Percentiles rank a stretch among this genome's conserved stretches.
These are phyloP conservation scores for Gymnocheta viridis DNA, from an alignment of 2,888 invertebrate species.

Conservation along the genomic window DNA sequence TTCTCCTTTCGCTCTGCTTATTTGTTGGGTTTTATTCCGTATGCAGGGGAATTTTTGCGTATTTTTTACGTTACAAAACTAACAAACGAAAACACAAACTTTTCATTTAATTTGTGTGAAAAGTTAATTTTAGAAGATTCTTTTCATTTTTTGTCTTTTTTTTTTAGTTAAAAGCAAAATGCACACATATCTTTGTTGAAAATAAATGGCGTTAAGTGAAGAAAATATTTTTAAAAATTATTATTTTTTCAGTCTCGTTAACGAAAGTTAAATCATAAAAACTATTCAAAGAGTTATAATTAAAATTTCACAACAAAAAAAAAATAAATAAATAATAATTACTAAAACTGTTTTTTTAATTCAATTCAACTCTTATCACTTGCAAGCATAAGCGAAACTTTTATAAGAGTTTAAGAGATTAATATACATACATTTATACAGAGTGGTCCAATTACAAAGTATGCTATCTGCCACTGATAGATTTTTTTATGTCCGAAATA, in stretches of 20 bases:
- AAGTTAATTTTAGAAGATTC: slow-evolving; percentile 66
- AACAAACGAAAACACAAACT: slow-evolving; percentile 58
- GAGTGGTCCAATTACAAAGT: no score
- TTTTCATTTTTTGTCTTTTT: slow-evolving; percentile 19
- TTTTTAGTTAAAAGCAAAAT: not conserved
- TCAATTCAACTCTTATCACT: slow-evolving; percentile 25
- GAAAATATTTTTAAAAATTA: slow-evolving; percentile 40
- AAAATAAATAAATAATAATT: not conserved
- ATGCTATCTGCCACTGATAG: no score
- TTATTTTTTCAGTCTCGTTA: slow-evolving; percentile 15
- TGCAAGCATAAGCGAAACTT: slow-evolving; percentile 9
- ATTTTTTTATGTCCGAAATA: not conserved
- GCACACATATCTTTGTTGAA: slow-evolving; percentile 12
- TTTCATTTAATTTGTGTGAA: slow-evolving; percentile 67
- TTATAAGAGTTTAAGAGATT: not conserved
- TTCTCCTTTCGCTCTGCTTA: slow-evolving; percentile 47
- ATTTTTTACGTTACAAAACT: slow-evolving; percentile 34
- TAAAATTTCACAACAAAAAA: slow-evolving; percentile 26
- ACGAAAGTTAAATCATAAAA: slow-evolving; percentile 18
- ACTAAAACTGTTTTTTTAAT: slow-evolving; percentile 20
- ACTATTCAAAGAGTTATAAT: slow-evolving; percentile 38
- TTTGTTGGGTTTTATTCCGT: slow-evolving; percentile 1
- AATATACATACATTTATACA: no score
- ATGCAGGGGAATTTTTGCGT: slow-evolving; percentile 24
- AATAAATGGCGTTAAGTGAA: slow-evolving; percentile 54